Evolutionary conservation across 1,140 invertebrate species (phyloP).

Genomic region (Caenorhabditis inopinata): DNA sequence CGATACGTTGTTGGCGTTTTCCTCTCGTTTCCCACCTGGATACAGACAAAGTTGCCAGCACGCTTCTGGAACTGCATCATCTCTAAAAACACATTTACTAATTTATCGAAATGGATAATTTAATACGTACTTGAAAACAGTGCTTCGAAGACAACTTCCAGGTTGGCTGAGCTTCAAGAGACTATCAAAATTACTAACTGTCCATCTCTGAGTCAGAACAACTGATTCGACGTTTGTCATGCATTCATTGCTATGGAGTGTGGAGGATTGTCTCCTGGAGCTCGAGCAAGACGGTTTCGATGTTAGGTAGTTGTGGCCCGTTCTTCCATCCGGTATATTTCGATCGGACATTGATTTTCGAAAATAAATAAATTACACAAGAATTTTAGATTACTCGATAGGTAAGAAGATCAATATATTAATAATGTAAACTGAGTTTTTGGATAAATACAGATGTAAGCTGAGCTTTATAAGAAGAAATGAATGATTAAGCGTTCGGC

Average conservation of each 20-base stretch:
- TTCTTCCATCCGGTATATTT: background rate
- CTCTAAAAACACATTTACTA: constrained; percentile 3
- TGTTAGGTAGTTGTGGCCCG: background rate
- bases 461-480: no score
- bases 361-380: background rate
- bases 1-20: constrained; percentile 64
- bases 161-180: constrained; percentile 61
- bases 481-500: background rate
- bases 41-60: constrained; percentile 65
- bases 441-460: no score
- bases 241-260: constrained; percentile 50
- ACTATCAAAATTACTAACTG: constrained; percentile 59
- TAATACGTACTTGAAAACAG: constrained; percentile 49
- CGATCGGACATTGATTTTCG: constrained; percentile 24
- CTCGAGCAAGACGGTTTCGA: background rate
- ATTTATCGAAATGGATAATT: background rate
- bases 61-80: constrained; percentile 54
- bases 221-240: constrained; percentile 59
- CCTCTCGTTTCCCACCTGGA: constrained; percentile 64
- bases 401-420: no score
- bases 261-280: background rate
- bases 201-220: constrained; percentile 59
- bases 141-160: constrained; percentile 62
- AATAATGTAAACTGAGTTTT: no score
- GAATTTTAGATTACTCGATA: no score